Evolutionary conservation across 1,140 invertebrate genomes (phyloP).

Genomic region (Diuraphis noxia): DNA sequence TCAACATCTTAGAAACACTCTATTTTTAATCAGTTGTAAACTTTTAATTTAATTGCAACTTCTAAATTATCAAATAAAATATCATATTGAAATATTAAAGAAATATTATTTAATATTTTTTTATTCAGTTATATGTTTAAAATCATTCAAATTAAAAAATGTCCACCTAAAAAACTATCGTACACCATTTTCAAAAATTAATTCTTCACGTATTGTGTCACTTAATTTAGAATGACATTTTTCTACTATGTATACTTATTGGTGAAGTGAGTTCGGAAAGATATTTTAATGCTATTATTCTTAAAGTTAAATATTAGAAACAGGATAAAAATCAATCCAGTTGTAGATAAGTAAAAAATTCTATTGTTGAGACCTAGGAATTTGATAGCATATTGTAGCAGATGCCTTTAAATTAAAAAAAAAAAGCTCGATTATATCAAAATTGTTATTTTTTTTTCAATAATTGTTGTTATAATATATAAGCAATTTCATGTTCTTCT

Average conservation of each 20-base stretch:
- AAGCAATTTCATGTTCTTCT: neutral
- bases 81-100: neutral
- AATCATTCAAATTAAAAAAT: neutral
- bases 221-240: neutral
- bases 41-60: neutral
- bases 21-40: conserved; percentile 11
- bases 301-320: neutral
- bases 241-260: neutral
- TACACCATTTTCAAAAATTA: neutral
- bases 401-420: neutral
- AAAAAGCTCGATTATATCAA: neutral
- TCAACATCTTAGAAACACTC: neutral
- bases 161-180: neutral
- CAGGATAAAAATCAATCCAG: neutral
- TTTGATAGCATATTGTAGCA: neutral
- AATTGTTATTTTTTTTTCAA: neutral
- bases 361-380: neutral
- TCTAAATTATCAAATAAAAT: neutral
- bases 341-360: neutral
- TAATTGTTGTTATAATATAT: neutral
- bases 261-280: neutral
- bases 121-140: neutral
- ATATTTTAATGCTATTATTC: neutral
- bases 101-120: conserved; percentile 15
- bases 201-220: neutral